Percentiles rank a stretch among this genome's conserved stretches.
Conservation (phyloP, 2,113 vertebrate species). For the Melanotaenia duboulayi region DNA sequence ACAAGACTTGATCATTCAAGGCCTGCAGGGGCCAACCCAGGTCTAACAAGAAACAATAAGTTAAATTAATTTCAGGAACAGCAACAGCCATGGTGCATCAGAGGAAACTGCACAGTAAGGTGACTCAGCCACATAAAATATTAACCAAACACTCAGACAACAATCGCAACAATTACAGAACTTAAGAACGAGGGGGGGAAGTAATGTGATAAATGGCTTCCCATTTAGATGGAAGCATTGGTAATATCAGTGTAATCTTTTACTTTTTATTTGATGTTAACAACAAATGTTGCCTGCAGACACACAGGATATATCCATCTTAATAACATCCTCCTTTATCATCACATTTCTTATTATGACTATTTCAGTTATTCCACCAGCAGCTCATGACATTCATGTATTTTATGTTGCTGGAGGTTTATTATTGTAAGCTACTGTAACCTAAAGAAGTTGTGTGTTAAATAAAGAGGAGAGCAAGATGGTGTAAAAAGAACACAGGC, state of each 20-base stretch:
- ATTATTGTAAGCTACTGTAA: no score
- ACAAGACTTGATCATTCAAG: no score
- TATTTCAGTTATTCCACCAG: not conserved
- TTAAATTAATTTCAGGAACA: conserved; percentile 4
- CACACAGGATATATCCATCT: conserved; percentile 1
- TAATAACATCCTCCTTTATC: conserved; percentile 3
- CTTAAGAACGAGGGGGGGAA: conserved; percentile 12
- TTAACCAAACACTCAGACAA: conserved; percentile 12
- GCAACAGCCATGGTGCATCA: not conserved
- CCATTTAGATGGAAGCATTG: not conserved
- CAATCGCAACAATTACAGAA: conserved; percentile 13
- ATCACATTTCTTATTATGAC: not conserved
- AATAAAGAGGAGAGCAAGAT: no score
- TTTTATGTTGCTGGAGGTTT: not conserved
- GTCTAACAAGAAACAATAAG: not conserved
- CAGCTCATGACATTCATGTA: not conserved
- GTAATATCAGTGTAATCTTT: not conserved
- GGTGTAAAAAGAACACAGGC: no score
- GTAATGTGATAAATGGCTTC: not conserved
- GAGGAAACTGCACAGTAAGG: conserved; percentile 17
- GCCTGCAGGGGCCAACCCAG: not conserved
- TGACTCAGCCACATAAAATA: conserved; percentile 1
- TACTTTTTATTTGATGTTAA: not conserved
- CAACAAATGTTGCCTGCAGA: not conserved
- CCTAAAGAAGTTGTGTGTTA: no score